Base-by-base conservation (phyloP, 2,888 invertebrate genomes). In the Psococerastis gibbosa region DNA sequence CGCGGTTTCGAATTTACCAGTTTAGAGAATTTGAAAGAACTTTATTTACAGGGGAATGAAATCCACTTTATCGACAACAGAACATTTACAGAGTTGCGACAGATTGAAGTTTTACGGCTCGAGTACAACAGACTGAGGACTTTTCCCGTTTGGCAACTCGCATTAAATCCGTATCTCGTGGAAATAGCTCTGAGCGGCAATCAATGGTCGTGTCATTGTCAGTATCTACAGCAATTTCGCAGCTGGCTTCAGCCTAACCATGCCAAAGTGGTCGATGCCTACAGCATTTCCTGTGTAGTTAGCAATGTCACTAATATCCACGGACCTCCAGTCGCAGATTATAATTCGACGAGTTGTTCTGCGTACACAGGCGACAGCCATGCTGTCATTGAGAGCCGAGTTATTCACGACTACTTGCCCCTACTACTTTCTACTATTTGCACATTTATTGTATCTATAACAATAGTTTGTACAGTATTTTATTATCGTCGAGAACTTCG, bases 151-250 rank as follows among this genome's bases (percentile, higher is more conserved):
- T 87, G 88, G 85, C 81, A 82, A 60, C 73, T 89, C 57, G 70
- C 75, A 47, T 64, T 73, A 54, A 87, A 87, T 65, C 82, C 84
- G 17, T 84, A 84, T 64, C 70, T 89, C 56, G 79, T 82, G n/a
- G 82, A 82, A 62, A 78, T 91, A 54, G 78, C 78, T 44, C 67
- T 91, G 49, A 73, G 79, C 45, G 76, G 76, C 53, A 91, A 91
- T 60, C 78, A 80, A 42, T 91, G 89, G 89, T 82, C 82, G 50
- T 91, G 91, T 63, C 85, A 87, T 58, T 92, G 91, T 64, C 72
- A 73, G 53, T 88, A 82, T 61, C 64, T 87, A 54, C 75, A 78
- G 52, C 73, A 76, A 57, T 82, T 81, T 57, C 74, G 82, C 54
- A 72, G 71, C 52, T 89, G 85, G 76, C 70, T 88, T 56, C 73